phyloP scores from a whole-genome alignment of 2,797 vertebrate genomes.

The Vespertilio murinus region DNA sequence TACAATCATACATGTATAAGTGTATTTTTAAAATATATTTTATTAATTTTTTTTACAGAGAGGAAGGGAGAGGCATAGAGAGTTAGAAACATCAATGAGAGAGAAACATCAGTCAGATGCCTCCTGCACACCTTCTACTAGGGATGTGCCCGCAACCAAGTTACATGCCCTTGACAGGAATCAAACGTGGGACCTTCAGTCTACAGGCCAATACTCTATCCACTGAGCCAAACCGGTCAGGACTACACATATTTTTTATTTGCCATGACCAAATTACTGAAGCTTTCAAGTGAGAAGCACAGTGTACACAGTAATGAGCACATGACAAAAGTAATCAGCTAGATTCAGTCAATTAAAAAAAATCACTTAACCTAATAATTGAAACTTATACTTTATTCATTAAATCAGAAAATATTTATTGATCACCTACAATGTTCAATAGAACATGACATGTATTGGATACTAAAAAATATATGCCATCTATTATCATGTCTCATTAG shows the following conservation, averaged over 20 bases:
- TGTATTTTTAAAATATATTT: too few relatives aligned
- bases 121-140: too few relatives aligned
- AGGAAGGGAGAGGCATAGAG: too few relatives aligned
- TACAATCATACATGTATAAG: background rate
- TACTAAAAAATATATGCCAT: background rate
- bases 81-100: too few relatives aligned
- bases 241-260: background rate
- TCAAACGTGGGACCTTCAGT: too few relatives aligned
- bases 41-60: too few relatives aligned
- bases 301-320: background rate
- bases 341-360: background rate
- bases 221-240: too few relatives aligned
- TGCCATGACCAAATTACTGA: background rate
- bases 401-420: slow-evolving; percentile 1
- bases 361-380: background rate
- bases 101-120: too few relatives aligned
- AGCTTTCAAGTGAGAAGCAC: background rate
- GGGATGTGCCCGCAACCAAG: too few relatives aligned
- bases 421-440: background rate
- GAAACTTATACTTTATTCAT: background rate
- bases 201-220: too few relatives aligned
- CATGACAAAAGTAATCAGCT: background rate
- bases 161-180: too few relatives aligned
- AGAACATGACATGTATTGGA: background rate
- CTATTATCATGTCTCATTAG: background rate